Percentiles rank a stretch among this genome's conserved stretches.
These are phyloP conservation scores for Sandelia bainsii DNA, from an alignment of 2,797 vertebrate genomes.

Conservation along the genomic window DNA sequence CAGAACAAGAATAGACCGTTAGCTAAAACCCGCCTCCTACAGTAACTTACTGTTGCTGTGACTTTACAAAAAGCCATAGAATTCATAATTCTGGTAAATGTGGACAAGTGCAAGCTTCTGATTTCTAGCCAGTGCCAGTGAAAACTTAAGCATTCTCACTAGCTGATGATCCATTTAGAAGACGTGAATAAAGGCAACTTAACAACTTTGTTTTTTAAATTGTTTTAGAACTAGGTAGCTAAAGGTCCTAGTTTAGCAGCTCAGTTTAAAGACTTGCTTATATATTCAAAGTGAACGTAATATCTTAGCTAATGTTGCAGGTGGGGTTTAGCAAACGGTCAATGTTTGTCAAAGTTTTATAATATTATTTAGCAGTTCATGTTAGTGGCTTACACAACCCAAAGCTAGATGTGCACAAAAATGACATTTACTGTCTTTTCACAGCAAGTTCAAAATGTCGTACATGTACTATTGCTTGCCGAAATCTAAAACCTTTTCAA, in stretches of 20 bases:
- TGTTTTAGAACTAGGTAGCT: too few species aligned
- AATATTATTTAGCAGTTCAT: slow-evolving; percentile 12
- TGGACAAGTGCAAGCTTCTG: background rate
- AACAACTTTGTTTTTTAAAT: too few species aligned
- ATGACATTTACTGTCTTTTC: slow-evolving; percentile 8
- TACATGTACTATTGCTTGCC: slow-evolving; percentile 23
- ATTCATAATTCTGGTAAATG: too few species aligned
- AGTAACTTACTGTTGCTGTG: background rate
- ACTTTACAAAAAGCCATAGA: background rate
- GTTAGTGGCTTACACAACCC: slow-evolving; percentile 9
- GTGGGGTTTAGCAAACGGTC: background rate
- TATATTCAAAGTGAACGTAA: too few species aligned
- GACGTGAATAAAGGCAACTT: too few species aligned
- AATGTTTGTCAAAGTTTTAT: slow-evolving; percentile 17
- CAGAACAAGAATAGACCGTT: slow-evolving; percentile 3
- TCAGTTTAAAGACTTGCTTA: too few species aligned
- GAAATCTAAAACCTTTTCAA: slow-evolving; percentile 39
- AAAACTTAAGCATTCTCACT: background rate
- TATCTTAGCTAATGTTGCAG: too few species aligned
- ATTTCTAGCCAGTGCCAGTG: background rate
- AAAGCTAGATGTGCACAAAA: slow-evolving; percentile 23
- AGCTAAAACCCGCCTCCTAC: background rate
- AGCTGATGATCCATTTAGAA: background rate
- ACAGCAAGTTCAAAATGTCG: slow-evolving; percentile 31
- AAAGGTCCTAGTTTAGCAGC: too few species aligned